Evolutionary conservation across 1,140 invertebrate genomes (phyloP), one percentile per base, ranked within the genome.

Genomic region (Lysiphlebus fabarum): DNA sequence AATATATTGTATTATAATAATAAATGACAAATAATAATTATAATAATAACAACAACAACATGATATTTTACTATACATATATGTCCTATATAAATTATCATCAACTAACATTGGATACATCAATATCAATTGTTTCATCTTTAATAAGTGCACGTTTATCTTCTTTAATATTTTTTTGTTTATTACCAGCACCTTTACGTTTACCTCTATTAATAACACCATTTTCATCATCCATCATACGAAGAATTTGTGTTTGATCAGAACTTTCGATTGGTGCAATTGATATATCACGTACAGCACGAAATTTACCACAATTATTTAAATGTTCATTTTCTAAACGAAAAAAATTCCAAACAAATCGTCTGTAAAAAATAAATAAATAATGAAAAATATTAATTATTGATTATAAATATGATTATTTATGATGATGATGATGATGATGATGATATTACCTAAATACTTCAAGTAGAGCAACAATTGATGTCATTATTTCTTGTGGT

Each of bases 291-390:
- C 98, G 80, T 0, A 99, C 97, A 5, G 97, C 97, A 72, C 97
- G 83, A 82, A 99, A 99, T 82, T 99, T 95, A 79, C 97, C 97
- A 82, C 96, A 99, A 81, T 99, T 99, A 80, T 99, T 99, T 6
- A 99, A 82, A 84, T 99, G 98, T 72, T 99, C 98, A 81, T 99
- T 99, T 81, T 99, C 98, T 63, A 99, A 76, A 1, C 98, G 96
- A 82, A 99, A 99, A 76, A 96, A 99, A 79, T 99, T 99, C 98
- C 98, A 99, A 41, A 99, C 88, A 81, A 99, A 99, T 58, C 96
- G 84, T 68, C 95, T 95, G n/a, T n/a, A n/a, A n/a, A 67, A 8
- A 65, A 63, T 59, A 51, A 44, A 45, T 54, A 45, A 59, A 10
- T 65, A 61, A 38, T 53, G 11, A 53, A 11, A 14, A 42, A 44